Percentiles rank a stretch among this genome's conserved stretches.
phyloP scores from a whole-genome alignment of 1,140 invertebrate genomes.

The Heliconius hermathena region DNA sequence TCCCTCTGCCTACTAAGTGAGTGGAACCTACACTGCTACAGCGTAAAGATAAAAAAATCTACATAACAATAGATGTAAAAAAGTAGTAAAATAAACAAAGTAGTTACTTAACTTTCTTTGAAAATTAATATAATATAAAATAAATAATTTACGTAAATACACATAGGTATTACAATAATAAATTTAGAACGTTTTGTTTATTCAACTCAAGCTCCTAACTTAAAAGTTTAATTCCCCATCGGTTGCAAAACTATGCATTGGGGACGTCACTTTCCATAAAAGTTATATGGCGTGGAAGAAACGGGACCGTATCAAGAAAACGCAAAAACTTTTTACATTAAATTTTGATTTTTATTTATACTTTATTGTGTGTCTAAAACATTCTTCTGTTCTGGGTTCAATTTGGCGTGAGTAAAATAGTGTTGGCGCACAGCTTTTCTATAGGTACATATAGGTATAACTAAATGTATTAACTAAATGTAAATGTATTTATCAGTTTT shows the following conservation, averaged over 20 bases:
- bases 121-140: too few species aligned
- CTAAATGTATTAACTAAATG: too few species aligned
- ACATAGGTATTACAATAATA: neutral
- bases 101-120: too few species aligned
- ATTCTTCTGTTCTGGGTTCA: slow-evolving; percentile 40
- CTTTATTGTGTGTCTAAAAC: slow-evolving; percentile 41
- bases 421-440: slow-evolving; percentile 32
- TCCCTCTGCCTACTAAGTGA: too few species aligned
- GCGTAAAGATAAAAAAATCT: too few species aligned
- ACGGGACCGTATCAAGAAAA: slow-evolving; percentile 71
- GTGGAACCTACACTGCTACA: too few species aligned
- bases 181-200: slow-evolving; percentile 13
- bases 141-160: too few species aligned
- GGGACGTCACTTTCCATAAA: slow-evolving; percentile 69
- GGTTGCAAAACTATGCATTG: slow-evolving; percentile 60
- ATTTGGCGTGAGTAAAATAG: slow-evolving; percentile 45
- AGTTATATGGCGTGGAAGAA: slow-evolving; percentile 75
- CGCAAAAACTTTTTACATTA: slow-evolving; percentile 66
- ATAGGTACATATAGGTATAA: neutral
- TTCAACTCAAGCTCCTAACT: slow-evolving; percentile 23
- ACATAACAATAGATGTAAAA: too few species aligned
- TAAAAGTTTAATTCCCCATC: slow-evolving; percentile 16
- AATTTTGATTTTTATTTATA: slow-evolving; percentile 49
- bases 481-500: too few species aligned
- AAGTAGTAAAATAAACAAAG: too few species aligned